Evolutionary conservation across 1,140 invertebrate species (phyloP).

Genomic region (Heliconius nattereri): DNA sequence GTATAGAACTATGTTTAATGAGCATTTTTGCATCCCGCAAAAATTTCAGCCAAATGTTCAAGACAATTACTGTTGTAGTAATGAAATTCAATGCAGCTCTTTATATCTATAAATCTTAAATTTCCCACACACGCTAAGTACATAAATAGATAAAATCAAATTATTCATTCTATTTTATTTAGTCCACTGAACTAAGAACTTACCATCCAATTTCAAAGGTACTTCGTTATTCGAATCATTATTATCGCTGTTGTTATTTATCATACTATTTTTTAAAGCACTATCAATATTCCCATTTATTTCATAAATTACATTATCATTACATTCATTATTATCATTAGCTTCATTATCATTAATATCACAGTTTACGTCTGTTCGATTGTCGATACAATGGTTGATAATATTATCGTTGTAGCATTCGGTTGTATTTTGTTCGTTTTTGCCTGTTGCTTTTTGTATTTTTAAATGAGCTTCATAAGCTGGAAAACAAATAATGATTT

Average conservation of each 20-base stretch:
- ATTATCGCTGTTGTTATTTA: constrained; percentile 20
- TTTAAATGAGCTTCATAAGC: constrained; percentile 59
- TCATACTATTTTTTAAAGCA: constrained; percentile 15
- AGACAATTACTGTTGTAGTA: neutral
- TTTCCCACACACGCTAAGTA: neutral
- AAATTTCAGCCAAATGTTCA: neutral
- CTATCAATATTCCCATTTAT: constrained; percentile 17
- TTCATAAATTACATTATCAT: constrained; percentile 26
- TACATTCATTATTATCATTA: constrained; percentile 13
- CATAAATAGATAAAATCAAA: too few species aligned
- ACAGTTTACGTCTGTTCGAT: constrained; percentile 28
- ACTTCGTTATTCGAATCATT: constrained; percentile 2
- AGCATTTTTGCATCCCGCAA: neutral
- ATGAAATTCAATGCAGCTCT: neutral
- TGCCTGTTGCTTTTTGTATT: constrained; percentile 28
- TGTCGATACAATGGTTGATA: constrained; percentile 39
- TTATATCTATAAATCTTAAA: neutral
- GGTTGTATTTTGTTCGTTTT: constrained; percentile 31
- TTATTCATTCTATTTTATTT: neutral
- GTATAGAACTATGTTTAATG: neutral
- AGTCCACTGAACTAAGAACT: neutral
- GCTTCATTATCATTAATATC: constrained; percentile 32
- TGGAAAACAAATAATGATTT: constrained; percentile 41
- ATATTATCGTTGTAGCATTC: constrained; percentile 38
- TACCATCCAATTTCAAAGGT: neutral